Base-by-base conservation (phyloP, 2,888 invertebrate species). In the Athripsodes cinereus region DNA sequence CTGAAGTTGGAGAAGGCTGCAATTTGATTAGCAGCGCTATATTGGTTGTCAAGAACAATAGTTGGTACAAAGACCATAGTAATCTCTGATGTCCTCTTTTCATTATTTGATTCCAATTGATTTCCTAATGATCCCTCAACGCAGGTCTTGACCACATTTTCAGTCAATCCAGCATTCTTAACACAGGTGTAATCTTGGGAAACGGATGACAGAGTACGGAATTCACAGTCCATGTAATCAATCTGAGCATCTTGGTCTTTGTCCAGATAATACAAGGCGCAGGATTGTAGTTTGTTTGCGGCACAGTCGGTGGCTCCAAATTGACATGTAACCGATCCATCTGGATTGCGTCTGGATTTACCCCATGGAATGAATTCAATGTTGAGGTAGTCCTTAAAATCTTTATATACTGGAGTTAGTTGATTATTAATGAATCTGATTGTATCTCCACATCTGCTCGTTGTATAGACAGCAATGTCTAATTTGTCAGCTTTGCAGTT, bases 311-410 rank as follows among this genome's bases (percentile, higher is more conserved):
- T 65, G 0, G 6, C 57, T 1, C 69, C 69, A 22, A 74, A 74
- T 53, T 73, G 72, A 55, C 78, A 78, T 1, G 56, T 61, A 11
- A 74, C 60, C 1, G 57, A 62, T 2, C 70, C 73, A 22, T 73
- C 65, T 0, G 54, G 58, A 13, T 67, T 64, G 46, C 71, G 66
- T 1, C 18, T 18, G 0, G 75, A 72, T 55, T 73, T 72, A 16
- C 78, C 78, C 78, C 78, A 79, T 1, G 76, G 73, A 1, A 78
- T 68, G 52, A 74, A 76, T 62, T 76, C 72, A 0, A 78, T 56
- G 8, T 76, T 72, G 57, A 78, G 60, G 49, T 68, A 73, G 0
- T 74, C 63, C 11, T 68, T 67, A 63, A 73, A 76, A 20, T 69
- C 65, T 13, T 64, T 65, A 49, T 73, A 74, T 0, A 72, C 68